phyloP scores from a whole-genome alignment of 2,888 invertebrate species.

The Phalangium opilio region DNA sequence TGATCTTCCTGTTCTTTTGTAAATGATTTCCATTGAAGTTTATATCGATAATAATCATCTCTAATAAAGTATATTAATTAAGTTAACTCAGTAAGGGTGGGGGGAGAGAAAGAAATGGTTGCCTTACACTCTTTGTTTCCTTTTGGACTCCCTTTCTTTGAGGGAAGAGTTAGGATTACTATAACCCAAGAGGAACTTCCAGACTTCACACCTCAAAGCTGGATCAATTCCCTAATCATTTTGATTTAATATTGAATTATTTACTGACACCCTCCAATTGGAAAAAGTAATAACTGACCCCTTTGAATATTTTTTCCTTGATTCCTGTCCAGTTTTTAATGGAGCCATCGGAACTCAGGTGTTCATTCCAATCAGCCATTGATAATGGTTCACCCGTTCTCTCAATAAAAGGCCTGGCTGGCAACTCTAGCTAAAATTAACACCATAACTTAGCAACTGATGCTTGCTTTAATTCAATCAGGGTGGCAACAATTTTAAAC shows the following conservation, averaged over 20 bases:
- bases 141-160: slow-evolving; percentile 48
- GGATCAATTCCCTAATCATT: too few species aligned
- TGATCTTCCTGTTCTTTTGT: slow-evolving; percentile 68
- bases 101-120: slow-evolving; percentile 7
- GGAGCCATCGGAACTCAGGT: slow-evolving; percentile 62
- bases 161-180: slow-evolving; percentile 68
- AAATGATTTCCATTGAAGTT: slow-evolving; percentile 88
- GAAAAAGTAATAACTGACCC: too few species aligned
- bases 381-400: slow-evolving; percentile 51
- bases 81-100: slow-evolving; percentile 12
- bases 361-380: slow-evolving; percentile 62
- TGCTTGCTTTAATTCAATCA: too few species aligned
- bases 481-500: too few species aligned
- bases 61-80: slow-evolving; percentile 26
- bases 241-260: too few species aligned
- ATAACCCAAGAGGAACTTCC: slow-evolving; percentile 87
- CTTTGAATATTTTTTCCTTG: slow-evolving; percentile 75
- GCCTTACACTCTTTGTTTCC: slow-evolving; percentile 47
- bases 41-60: slow-evolving; percentile 86
- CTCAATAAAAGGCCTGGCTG: slow-evolving; percentile 50
- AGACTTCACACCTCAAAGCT: slow-evolving; percentile 59
- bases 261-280: too few species aligned
- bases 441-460: too few species aligned
- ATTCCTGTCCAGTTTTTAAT: slow-evolving; percentile 60
- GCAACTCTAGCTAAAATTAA: slow-evolving; percentile 37